Conservation (phyloP, 2,888 invertebrate genomes). For the Drosophila eohydei region DNA sequence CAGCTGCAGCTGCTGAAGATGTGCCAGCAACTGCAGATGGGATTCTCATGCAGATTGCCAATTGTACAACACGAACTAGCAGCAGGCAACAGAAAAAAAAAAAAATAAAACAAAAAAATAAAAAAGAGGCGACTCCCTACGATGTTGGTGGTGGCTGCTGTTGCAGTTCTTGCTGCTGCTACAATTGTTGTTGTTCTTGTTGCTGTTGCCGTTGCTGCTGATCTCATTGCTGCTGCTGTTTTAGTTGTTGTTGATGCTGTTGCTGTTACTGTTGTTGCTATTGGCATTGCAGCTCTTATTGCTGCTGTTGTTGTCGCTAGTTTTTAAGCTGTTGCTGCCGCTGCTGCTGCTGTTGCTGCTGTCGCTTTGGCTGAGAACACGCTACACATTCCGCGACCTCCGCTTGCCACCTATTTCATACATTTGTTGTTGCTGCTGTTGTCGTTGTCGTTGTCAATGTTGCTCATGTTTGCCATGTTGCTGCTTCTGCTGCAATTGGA, state of each 20-base stretch:
- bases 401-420: constrained; percentile 78
- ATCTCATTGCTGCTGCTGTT: neutral
- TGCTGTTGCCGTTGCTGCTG: neutral
- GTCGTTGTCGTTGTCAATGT: constrained; percentile 36
- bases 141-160: constrained; percentile 41
- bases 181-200: neutral
- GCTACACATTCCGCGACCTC: constrained; percentile 68
- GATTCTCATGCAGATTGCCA: constrained; percentile 64
- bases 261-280: neutral
- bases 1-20: constrained; percentile 22
- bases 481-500: constrained; percentile 58
- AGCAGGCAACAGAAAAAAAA: constrained; percentile 13
- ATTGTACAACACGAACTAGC: constrained; percentile 61
- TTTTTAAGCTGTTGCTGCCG: constrained; percentile 6
- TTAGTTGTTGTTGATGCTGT: neutral
- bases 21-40: constrained; percentile 18
- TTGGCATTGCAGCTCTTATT: neutral
- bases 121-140: constrained; percentile 41
- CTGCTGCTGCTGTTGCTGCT: constrained; percentile 31
- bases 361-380: constrained; percentile 51
- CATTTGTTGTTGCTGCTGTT: constrained; percentile 40
- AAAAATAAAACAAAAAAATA: neutral
- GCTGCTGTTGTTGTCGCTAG: constrained; percentile 6
- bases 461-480: constrained; percentile 40
- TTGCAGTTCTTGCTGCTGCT: constrained; percentile 19